These are phyloP conservation scores for Tolmerus cingulatus DNA, from an alignment of 2,888 invertebrate species.

Conservation along the genomic window DNA sequence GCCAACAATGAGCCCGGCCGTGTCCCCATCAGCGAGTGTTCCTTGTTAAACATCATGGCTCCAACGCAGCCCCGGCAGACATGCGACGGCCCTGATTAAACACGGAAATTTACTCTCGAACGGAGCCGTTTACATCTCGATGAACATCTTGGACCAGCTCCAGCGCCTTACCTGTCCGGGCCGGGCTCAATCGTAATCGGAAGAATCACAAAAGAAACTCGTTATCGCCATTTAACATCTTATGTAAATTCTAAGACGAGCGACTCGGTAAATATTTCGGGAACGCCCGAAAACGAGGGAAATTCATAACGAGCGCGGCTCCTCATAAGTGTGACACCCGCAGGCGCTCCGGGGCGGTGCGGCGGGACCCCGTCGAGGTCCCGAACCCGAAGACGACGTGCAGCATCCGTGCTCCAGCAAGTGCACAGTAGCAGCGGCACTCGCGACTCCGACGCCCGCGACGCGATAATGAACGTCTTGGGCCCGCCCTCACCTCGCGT, in stretches of 20 bases:
- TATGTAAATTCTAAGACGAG: constrained; percentile 10
- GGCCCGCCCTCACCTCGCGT: background rate
- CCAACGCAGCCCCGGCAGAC: constrained; percentile 4
- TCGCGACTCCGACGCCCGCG: background rate
- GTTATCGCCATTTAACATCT: constrained; percentile 26
- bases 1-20: background rate
- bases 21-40: background rate
- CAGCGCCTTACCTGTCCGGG: background rate
- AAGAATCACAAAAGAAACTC: constrained; percentile 20
- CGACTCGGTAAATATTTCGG: background rate
- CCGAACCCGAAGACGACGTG: background rate
- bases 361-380: background rate
- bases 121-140: background rate
- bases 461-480: constrained; percentile 1
- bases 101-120: constrained; percentile 17
- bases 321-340: background rate
- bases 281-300: background rate
- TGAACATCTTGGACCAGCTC: constrained; percentile 10
- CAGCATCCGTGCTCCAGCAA: background rate
- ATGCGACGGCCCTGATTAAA: background rate
- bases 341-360: background rate
- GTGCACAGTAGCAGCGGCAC: background rate
- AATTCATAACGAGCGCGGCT: background rate
- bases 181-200: background rate
- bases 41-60: constrained; percentile 12